A percentile compares a stretch with the other conserved stretches of the same genome.
phyloP scores from a whole-genome alignment of 2,888 invertebrate genomes.

The Himalopsyche kuldschensis region DNA sequence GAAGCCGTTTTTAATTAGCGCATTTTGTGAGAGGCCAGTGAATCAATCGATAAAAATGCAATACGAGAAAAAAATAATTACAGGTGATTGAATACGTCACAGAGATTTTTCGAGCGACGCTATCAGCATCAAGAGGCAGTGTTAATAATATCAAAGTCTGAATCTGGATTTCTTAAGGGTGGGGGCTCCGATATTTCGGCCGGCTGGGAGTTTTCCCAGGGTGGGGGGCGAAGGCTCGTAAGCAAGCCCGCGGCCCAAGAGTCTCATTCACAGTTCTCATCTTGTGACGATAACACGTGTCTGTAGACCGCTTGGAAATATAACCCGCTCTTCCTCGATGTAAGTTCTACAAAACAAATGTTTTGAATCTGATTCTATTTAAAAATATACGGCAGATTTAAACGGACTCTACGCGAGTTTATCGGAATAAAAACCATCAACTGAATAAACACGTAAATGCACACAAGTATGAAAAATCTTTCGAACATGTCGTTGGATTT shows the following conservation, averaged over 20 bases:
- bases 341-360: neutral
- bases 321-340: neutral
- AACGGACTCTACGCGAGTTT: neutral
- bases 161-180: neutral
- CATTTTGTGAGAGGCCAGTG: neutral
- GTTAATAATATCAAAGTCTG: neutral
- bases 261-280: constrained; percentile 34
- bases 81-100: neutral
- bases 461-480: neutral
- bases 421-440: neutral
- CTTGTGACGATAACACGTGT: constrained; percentile 15
- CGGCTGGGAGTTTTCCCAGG: neutral
- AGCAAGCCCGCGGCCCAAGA: constrained; percentile 6
- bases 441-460: neutral
- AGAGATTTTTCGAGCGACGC: neutral
- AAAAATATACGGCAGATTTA: neutral
- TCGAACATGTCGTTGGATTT: neutral
- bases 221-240: constrained; percentile 34
- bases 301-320: constrained; percentile 1
- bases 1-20: neutral
- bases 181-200: constrained; percentile 22
- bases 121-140: neutral
- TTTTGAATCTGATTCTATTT: neutral
- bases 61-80: neutral
- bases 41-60: neutral